Conservation (phyloP, 2,888 invertebrate species). For the Oxyteleia sp. region DNA sequence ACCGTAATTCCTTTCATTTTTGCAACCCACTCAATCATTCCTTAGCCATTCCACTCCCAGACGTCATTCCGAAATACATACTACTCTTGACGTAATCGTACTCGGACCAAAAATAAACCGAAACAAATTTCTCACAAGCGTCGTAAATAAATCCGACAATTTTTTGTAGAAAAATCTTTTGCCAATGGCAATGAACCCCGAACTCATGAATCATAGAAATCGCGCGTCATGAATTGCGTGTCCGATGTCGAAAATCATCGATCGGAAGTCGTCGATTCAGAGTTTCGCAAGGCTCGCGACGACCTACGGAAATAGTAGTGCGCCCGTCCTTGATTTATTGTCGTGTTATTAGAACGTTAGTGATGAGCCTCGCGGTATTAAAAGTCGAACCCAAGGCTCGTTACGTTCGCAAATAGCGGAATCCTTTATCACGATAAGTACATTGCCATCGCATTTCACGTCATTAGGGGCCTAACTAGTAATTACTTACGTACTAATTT, state of each 20-base stretch:
- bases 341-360: constrained; percentile 84
- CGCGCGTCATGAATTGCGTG: constrained; percentile 25
- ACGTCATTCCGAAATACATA: too few species aligned
- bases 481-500: constrained; percentile 28
- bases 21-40: neutral
- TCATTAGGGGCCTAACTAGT: constrained; percentile 20
- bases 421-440: constrained; percentile 77
- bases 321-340: constrained; percentile 81
- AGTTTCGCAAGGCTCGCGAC: constrained; percentile 26
- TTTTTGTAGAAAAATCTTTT: constrained; percentile 19
- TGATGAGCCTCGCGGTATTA: constrained; percentile 68
- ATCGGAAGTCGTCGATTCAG: constrained; percentile 38
- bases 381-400: constrained; percentile 77
- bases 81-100: neutral
- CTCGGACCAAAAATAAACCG: constrained; percentile 10
- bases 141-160: constrained; percentile 18
- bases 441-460: constrained; percentile 32
- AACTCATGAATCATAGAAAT: constrained; percentile 34
- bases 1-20: neutral
- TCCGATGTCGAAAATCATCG: constrained; percentile 37
- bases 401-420: constrained; percentile 81
- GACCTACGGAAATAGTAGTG: constrained; percentile 43
- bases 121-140: constrained; percentile 8
- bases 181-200: constrained; percentile 43
- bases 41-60: too few species aligned